A percentile compares a stretch with the other conserved stretches of the same genome.
Conservation (phyloP, 2,888 invertebrate genomes). For the Phania funesta region DNA sequence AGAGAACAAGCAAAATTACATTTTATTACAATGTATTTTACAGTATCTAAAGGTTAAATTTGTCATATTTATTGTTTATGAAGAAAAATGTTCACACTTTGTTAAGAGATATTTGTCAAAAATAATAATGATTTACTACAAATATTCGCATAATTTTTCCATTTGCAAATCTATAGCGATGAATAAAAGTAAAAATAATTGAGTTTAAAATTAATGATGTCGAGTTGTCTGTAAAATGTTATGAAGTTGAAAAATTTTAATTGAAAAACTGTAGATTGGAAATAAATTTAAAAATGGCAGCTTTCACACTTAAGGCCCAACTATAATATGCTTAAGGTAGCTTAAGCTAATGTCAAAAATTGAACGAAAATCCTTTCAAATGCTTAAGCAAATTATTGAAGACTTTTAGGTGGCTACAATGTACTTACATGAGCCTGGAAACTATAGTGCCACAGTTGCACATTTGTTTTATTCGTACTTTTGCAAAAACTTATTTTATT, state of each 20-base stretch:
- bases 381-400: too few relatives aligned
- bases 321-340: too few relatives aligned
- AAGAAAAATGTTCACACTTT: constrained; percentile 9
- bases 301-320: too few relatives aligned
- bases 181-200: not conserved
- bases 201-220: not conserved
- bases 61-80: constrained; percentile 18
- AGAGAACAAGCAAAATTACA: not conserved
- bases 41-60: not conserved
- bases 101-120: constrained; percentile 15
- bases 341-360: too few relatives aligned
- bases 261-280: not conserved
- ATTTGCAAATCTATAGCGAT: too few relatives aligned
- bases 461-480: too few relatives aligned
- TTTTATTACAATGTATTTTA: not conserved
- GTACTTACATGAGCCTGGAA: too few relatives aligned
- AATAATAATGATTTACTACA: not conserved
- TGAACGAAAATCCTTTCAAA: too few relatives aligned
- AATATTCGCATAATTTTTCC: not conserved
- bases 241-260: not conserved
- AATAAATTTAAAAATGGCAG: too few relatives aligned
- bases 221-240: not conserved
- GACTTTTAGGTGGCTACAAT: too few relatives aligned
- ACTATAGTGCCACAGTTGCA: too few relatives aligned
- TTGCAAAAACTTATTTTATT: too few relatives aligned